Percentiles rank a stretch among this genome's conserved stretches.
Evolutionary conservation across 2,797 vertebrate genomes (phyloP).

Genomic region (Onychomys torridus): DNA sequence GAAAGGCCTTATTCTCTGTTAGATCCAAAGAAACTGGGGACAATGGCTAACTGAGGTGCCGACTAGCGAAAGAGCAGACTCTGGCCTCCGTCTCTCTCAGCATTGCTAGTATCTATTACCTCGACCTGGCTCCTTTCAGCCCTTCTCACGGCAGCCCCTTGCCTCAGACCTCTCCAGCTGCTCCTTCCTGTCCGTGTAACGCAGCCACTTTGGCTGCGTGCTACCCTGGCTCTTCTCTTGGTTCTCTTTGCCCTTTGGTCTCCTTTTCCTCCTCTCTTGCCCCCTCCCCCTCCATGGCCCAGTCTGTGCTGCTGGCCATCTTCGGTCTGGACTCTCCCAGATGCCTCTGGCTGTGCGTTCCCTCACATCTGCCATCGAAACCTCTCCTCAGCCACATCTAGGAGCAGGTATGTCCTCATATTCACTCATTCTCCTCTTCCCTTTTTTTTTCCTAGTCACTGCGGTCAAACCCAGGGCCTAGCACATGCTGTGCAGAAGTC

Average conservation of each 20-base stretch:
- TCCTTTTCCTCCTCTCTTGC: neutral
- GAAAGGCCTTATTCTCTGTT: neutral
- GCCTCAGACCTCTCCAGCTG: neutral
- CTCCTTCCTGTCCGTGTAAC: neutral
- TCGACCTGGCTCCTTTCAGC: neutral
- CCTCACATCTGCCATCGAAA: neutral
- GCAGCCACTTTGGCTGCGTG: neutral
- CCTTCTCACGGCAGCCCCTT: too few relatives aligned
- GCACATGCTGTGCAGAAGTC: neutral
- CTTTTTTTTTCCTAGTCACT: neutral
- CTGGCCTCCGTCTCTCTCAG: neutral
- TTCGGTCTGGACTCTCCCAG: neutral
- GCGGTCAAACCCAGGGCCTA: neutral
- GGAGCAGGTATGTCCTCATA: neutral
- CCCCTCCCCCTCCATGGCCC: neutral
- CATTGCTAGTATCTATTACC: neutral
- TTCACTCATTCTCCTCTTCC: neutral
- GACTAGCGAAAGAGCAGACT: neutral
- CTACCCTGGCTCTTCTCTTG: neutral
- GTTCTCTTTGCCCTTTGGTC: neutral
- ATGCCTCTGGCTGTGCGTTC: neutral
- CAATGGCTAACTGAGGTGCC: neutral
- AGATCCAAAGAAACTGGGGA: neutral
- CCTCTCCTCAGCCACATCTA: neutral
- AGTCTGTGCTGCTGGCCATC: neutral